These are phyloP conservation scores for Willisornis vidua DNA, from an alignment of 2,113 vertebrate species.

Conservation along the genomic window DNA sequence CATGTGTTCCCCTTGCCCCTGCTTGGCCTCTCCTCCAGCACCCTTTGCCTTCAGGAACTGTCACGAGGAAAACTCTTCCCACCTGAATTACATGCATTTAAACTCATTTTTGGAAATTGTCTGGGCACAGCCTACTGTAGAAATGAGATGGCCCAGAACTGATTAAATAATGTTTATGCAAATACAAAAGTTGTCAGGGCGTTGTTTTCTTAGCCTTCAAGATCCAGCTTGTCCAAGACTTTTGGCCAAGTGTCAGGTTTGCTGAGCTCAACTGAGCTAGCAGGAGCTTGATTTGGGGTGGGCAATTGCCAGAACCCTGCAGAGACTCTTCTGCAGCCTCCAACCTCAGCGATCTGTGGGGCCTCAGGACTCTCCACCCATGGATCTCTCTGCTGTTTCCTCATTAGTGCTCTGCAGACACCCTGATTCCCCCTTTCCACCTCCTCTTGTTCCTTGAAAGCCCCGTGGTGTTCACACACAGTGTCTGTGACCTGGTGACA, in stretches of 20 bases:
- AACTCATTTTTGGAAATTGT: constrained; percentile 47
- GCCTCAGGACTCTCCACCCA: not conserved
- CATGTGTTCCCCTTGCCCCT: not conserved
- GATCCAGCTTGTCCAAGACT: constrained; percentile 32
- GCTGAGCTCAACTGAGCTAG: constrained; percentile 17
- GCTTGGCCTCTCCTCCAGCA: not conserved
- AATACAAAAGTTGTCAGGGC: constrained; percentile 20
- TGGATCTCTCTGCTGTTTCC: not conserved
- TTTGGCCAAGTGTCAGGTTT: not conserved
- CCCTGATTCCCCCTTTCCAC: not conserved
- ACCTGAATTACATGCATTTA: constrained; percentile 41
- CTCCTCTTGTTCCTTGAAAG: not conserved
- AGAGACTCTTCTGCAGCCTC: not conserved
- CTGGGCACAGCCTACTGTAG: constrained; percentile 38
- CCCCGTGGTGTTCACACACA: accelerated
- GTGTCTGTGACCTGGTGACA: accelerated
- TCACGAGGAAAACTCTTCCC: constrained; percentile 2
- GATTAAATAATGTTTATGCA: constrained; percentile 58
- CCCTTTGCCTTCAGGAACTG: constrained; percentile 2
- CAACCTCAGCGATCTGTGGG: not conserved
- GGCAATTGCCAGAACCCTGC: not conserved
- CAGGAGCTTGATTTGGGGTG: not conserved
- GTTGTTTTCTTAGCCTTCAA: constrained; percentile 47
- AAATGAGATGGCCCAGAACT: constrained; percentile 55
- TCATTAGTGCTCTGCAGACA: not conserved